phyloP scores from a whole-genome alignment of 1,140 invertebrate species.

The Euwallacea similis region DNA sequence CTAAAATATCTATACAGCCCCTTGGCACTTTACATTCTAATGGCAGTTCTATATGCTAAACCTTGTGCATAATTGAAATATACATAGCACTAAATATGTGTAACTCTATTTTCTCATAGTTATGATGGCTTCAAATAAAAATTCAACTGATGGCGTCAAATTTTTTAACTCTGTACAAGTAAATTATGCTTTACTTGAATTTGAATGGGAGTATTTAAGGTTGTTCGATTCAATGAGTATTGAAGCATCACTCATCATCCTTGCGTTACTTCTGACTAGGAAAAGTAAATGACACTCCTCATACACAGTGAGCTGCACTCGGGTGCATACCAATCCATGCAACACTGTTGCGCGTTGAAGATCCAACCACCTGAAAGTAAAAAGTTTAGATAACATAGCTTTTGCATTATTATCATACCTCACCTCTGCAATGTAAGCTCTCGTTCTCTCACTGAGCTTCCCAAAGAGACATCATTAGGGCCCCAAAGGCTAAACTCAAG shows the following conservation, averaged over 20 bases:
- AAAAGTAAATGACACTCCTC: constrained; percentile 81
- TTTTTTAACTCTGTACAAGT: too few relatives aligned
- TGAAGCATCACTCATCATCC: constrained; percentile 77
- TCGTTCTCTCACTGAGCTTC: constrained; percentile 65
- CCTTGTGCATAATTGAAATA: too few relatives aligned
- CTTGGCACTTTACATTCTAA: constrained; percentile 13
- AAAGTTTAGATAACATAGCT: background rate
- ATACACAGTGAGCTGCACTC: constrained; percentile 71
- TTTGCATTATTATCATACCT: background rate
- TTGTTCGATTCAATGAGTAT: constrained; percentile 61
- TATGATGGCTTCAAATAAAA: too few relatives aligned
- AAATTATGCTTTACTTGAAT: constrained; percentile 29
- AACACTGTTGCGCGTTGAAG: constrained; percentile 79
- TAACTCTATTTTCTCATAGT: too few relatives aligned
- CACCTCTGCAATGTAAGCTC: constrained; percentile 66
- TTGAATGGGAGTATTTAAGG: constrained; percentile 33
- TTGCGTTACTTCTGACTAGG: constrained; percentile 76
- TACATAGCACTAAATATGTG: too few relatives aligned
- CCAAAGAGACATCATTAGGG: constrained; percentile 71
- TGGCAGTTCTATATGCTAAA: constrained; percentile 11
- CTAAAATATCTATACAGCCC: background rate
- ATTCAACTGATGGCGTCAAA: too few relatives aligned
- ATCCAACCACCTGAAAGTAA: constrained; percentile 69
- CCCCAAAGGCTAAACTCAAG: constrained; percentile 85
- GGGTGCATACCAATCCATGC: constrained; percentile 73